Percentiles rank a stretch among this genome's conserved stretches.
These are phyloP conservation scores for Pseudococcus jackbeardsleyi DNA, from an alignment of 2,888 invertebrate species.

Conservation along the genomic window DNA sequence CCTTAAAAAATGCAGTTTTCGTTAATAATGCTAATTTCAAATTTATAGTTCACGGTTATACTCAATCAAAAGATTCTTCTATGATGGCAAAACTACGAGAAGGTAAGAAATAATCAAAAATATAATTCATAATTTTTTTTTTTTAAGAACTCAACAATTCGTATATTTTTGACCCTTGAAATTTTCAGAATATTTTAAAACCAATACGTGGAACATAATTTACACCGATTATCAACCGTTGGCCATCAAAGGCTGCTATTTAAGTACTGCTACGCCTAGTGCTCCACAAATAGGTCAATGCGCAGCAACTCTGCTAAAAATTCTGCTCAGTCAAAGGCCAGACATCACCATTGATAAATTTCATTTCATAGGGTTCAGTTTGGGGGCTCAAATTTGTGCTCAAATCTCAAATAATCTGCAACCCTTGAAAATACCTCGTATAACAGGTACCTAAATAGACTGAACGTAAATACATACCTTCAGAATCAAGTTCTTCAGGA, in stretches of 20 bases:
- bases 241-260: not conserved
- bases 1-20: not conserved
- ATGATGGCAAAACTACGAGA: not conserved
- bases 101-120: not conserved
- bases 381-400: conserved; percentile 77
- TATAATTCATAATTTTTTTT: too few species aligned
- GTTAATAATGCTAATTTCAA: not conserved
- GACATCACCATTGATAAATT: conserved; percentile 71
- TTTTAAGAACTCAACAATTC: too few species aligned
- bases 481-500: too few species aligned
- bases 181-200: not conserved
- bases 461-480: too few species aligned
- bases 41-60: not conserved
- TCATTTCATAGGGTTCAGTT: conserved; percentile 78
- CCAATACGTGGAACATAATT: not conserved
- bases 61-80: not conserved
- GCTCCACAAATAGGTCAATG: conserved; percentile 76
- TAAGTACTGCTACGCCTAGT: conserved; percentile 69
- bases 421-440: conserved; percentile 71
- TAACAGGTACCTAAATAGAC: conserved; percentile 72
- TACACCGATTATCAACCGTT: not conserved
- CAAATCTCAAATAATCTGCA: conserved; percentile 72
- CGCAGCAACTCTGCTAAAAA: conserved; percentile 74
- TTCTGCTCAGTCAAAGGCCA: conserved; percentile 70
- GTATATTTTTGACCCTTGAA: too few species aligned